Evolutionary conservation across 1,140 invertebrate species (phyloP), one percentile per base, ranked within the genome.

Genomic region (Eurosta solidaginis): DNA sequence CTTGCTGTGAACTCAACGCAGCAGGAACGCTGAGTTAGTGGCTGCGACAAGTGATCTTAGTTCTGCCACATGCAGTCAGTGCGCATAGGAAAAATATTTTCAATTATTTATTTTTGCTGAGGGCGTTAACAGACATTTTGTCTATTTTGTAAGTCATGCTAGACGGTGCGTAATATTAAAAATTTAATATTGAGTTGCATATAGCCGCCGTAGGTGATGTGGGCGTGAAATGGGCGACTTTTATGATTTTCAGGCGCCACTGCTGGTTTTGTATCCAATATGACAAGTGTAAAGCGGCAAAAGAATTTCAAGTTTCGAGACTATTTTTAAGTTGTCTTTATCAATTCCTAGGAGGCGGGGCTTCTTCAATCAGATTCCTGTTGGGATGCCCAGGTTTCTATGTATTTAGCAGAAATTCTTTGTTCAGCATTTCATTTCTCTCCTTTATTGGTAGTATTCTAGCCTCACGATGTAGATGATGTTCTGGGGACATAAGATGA

Each of bases 201-300:
- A n/a, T n/a, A 40, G 6, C 7, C 5, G 2, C 9, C 25, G 4
- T 14, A 20, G 59, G 20, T 33, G 27, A 33, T 1, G 59, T 36
- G n/a, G 59, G 59, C 33, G 59, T 68, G 33, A 6, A 10, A 17
- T 3, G 33, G 33, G 29, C 17, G 7, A 68, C 40, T 68, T 68
- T 68, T 68, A 68, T 68, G 59, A 40, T 29, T 68, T 68, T 68
- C 27, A 68, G 59, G 59, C 59, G 59, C 59, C 59, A 68, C 59
- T 68, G 33, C n/a, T 68, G 17, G 29, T 40, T 20, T 36, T 40
- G 12, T 47, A 47, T 47, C 29, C 59, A 68, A n/a, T 20, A 29
- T 33, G 33, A 42, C 59, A 68, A 68, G 59, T 68, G 33, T 68
- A 14, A 40, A 33, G 29, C 17, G 59, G 40, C 33, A 40, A 17